A percentile compares a stretch with the other conserved stretches of the same genome.
phyloP scores from a whole-genome alignment of 2,888 invertebrate species.

The Phyllotreta cruciferae region DNA sequence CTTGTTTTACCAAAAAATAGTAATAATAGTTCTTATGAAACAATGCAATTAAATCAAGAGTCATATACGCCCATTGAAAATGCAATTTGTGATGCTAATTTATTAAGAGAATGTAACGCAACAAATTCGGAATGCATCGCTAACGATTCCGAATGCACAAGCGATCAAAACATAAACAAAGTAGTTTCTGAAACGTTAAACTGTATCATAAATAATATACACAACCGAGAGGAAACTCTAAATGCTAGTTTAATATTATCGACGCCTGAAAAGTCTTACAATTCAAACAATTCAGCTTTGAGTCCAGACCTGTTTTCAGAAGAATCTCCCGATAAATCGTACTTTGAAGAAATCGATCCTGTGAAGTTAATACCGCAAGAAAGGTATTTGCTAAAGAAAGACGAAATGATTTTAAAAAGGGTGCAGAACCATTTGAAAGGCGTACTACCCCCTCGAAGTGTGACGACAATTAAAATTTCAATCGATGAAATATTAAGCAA shows the following conservation, averaged over 20 bases:
- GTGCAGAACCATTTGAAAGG: slow-evolving; percentile 71
- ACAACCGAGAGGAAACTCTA: not conserved
- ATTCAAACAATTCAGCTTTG: slow-evolving; percentile 44
- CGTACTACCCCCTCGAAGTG: slow-evolving; percentile 77
- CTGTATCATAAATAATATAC: slow-evolving; percentile 1
- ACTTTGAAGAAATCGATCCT: slow-evolving; percentile 13
- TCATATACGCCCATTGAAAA: not conserved
- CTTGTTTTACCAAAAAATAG: no score
- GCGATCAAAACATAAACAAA: no score
- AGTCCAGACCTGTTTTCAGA: slow-evolving; percentile 73
- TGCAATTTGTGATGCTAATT: not conserved
- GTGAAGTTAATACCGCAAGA: slow-evolving; percentile 40
- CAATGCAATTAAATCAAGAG: not conserved
- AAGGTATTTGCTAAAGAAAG: slow-evolving; percentile 51
- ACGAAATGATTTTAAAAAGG: slow-evolving; percentile 57
- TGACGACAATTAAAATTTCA: slow-evolving; percentile 73
- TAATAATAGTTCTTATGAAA: no score
- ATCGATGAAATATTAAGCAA: slow-evolving; percentile 69
- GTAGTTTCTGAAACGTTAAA: slow-evolving; percentile 10
- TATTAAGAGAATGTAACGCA: not conserved
- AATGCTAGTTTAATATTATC: not conserved
- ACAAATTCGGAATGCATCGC: not conserved
- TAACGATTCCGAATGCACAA: not conserved
- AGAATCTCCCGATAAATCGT: slow-evolving; percentile 45
- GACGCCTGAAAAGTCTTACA: slow-evolving; percentile 48